Evolutionary conservation across 2,113 vertebrate species (phyloP).

Genomic region (Thalassarche chlororhynchos): DNA sequence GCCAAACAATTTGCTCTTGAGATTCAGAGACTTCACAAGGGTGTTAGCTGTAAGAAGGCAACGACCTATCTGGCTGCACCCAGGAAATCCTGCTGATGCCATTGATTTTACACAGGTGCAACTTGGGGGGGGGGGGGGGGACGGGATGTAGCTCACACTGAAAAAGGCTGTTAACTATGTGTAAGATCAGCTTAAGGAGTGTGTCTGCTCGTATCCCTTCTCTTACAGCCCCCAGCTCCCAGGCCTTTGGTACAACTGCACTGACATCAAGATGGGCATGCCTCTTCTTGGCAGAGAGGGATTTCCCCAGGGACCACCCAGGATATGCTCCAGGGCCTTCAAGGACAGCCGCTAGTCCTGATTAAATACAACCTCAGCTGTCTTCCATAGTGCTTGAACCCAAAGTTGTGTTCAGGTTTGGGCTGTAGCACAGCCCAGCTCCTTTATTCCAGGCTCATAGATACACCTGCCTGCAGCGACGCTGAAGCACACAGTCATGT

Average conservation of each 20-base stretch:
- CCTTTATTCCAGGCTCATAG: background rate
- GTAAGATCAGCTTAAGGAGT: background rate
- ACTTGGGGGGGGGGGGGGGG: too few relatives aligned
- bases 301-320: background rate
- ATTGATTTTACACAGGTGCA: background rate
- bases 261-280: background rate
- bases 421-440: background rate
- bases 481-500: rapidly evolving
- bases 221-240: background rate
- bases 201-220: background rate
- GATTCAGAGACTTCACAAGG: background rate
- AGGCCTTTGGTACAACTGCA: background rate
- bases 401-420: background rate
- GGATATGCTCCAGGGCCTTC: background rate
- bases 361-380: background rate
- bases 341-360: background rate
- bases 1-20: background rate
- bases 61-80: background rate
- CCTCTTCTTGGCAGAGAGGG: background rate
- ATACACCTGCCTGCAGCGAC: background rate
- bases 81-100: background rate
- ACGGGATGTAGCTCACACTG: background rate
- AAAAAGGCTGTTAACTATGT: background rate
- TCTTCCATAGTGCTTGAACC: background rate
- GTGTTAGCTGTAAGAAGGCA: background rate